These are phyloP conservation scores for Psilopsiagon aurifrons DNA, from an alignment of 2,113 vertebrate species.

Conservation along the genomic window DNA sequence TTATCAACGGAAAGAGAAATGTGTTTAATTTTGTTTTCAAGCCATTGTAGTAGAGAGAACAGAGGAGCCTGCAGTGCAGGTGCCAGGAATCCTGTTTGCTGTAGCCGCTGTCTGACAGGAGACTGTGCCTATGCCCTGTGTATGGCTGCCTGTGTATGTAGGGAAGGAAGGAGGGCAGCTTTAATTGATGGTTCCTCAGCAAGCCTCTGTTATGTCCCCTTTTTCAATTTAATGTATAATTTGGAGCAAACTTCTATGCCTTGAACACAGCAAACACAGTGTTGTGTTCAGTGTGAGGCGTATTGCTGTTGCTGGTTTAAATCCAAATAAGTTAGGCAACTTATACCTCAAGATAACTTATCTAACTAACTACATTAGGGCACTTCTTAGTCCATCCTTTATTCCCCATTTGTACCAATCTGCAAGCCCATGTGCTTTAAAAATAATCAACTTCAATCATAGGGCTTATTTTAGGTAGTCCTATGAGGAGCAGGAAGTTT, in stretches of 20 bases:
- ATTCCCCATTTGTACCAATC: neutral
- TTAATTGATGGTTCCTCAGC: rapidly evolving
- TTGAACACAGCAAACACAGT: neutral
- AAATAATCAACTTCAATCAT: neutral
- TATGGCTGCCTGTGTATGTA: rapidly evolving
- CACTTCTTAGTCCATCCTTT: neutral
- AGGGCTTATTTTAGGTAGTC: neutral
- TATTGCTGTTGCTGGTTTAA: neutral
- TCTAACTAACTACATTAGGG: neutral
- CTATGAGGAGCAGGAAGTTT: neutral
- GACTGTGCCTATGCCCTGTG: neutral
- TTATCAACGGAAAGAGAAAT: neutral
- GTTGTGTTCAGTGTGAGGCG: neutral
- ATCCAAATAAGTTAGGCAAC: neutral
- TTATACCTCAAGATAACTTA: neutral
- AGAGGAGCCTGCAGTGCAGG: neutral
- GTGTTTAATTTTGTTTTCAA: neutral
- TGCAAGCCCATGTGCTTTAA: neutral
- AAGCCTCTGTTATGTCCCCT: neutral
- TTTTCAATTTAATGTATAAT: neutral
- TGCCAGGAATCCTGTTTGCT: neutral
- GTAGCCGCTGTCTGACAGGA: neutral
- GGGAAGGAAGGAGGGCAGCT: neutral
- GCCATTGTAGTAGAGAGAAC: neutral
- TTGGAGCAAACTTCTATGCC: neutral